Base-by-base conservation (phyloP, 2,113 vertebrate species). In the Struthidea cinerea region DNA sequence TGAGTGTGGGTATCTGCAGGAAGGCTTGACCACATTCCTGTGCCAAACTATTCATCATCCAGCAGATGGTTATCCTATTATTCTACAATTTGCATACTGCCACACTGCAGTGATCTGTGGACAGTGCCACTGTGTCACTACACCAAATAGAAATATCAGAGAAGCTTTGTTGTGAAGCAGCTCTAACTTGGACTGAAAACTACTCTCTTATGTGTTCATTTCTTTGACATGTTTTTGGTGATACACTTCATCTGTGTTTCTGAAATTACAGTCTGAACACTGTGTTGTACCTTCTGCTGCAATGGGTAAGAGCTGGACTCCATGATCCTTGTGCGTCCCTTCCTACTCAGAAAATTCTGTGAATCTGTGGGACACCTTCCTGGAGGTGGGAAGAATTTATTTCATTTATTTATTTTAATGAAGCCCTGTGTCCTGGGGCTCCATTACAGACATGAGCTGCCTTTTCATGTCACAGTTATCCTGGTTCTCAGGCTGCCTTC, bases 41-140 rank as follows among this genome's bases (percentile, higher is more conserved):
- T 73, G 93, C 93, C 71, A 94, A 88, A 59, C 35, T 46, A 68
- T 95, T 87, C 75, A 79, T 93, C 83, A 50, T 84, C 81, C 83
- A 76, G 82, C 73, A 73, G 83, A 77, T 90, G 52, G 68, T 93
- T 96, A 88, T 83, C 59, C 55, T 86, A 26, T 94, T 89, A 89
- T 82, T 94, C 75, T 93, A 16, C 30, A 70, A 26, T 97, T 91
- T 94, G 69, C 46, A 92, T 44, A 30, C 83, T 78, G 85, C 94
- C 59, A 75, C 15, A 16, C 94, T 90, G 52, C 93, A 91, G 88
- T 84, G 69, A 95, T 83, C 55, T 77, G 35, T 76, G 57, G 42
- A 16, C 10, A 32, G n/a, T 87, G 61, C 55, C 83, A 83, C 52
- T 32, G 86, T 89, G 70, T 90, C 67, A 87, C 60, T 84, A 69